phyloP scores from a whole-genome alignment of 1,140 invertebrate genomes.

The Drosophila nigrodunni region DNA sequence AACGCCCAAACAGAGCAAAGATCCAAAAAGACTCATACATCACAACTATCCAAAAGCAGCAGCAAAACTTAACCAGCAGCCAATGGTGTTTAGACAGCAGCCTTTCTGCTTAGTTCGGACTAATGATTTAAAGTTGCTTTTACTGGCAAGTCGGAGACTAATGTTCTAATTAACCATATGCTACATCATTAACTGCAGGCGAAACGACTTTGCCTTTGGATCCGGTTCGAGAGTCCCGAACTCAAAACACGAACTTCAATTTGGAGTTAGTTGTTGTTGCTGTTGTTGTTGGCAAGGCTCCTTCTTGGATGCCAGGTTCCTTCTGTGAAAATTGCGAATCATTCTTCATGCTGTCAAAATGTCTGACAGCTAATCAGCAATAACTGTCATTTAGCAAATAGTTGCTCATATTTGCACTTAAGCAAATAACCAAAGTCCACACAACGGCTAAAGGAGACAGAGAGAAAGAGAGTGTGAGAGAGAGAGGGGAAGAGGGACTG shows the following conservation, averaged over 20 bases:
- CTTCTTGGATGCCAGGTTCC: constrained; percentile 25
- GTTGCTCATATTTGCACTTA: constrained; percentile 84
- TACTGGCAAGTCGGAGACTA: constrained; percentile 51
- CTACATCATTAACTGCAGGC: constrained; percentile 76
- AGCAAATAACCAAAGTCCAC: constrained; percentile 69
- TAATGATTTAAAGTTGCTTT: constrained; percentile 76
- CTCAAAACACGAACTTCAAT: constrained; percentile 3
- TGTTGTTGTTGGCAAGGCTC: background rate
- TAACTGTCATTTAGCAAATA: constrained; percentile 83
- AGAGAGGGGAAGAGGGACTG: constrained; percentile 36
- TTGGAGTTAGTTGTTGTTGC: background rate
- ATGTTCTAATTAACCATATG: constrained; percentile 82
- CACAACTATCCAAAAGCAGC: constrained; percentile 29
- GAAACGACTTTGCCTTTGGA: constrained; percentile 12
- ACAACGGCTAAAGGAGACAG: constrained; percentile 1
- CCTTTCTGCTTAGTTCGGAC: constrained; percentile 15
- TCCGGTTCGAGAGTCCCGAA: constrained; percentile 16
- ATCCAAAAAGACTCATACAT: constrained; percentile 37
- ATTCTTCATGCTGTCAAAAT: constrained; percentile 82
- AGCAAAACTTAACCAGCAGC: constrained; percentile 37
- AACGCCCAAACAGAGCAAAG: constrained; percentile 39
- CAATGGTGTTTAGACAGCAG: constrained; percentile 56
- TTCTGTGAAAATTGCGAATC: constrained; percentile 74
- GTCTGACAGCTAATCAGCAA: constrained; percentile 83
- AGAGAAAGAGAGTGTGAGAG: constrained; percentile 5